Evolutionary conservation across 2,888 invertebrate species (phyloP).

Genomic region (Iselma pallidipennis): DNA sequence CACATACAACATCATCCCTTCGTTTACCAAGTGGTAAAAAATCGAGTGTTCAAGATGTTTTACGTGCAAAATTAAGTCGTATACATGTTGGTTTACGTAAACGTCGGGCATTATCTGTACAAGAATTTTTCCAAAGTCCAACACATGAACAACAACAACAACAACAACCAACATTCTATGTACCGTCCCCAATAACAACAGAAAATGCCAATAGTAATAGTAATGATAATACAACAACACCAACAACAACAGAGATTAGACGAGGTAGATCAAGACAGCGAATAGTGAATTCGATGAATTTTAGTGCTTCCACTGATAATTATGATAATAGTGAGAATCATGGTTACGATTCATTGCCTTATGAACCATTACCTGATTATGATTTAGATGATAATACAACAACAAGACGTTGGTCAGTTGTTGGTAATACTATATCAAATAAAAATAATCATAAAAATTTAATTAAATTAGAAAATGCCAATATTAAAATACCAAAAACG

Average conservation of each 20-base stretch:
- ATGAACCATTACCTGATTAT: slow-evolving; percentile 55
- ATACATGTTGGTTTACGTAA: slow-evolving; percentile 70
- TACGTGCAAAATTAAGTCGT: slow-evolving; percentile 68
- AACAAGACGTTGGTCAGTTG: slow-evolving; percentile 50
- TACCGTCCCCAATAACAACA: slow-evolving; percentile 63
- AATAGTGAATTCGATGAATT: slow-evolving; percentile 34
- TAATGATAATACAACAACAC: slow-evolving; percentile 19
- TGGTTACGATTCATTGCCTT: slow-evolving; percentile 48
- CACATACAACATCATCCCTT: slow-evolving; percentile 54
- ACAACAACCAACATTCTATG: slow-evolving; percentile 70
- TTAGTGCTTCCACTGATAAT: slow-evolving; percentile 41
- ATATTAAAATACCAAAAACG: slow-evolving; percentile 52
- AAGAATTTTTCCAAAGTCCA: slow-evolving; percentile 63
- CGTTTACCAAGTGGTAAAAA: slow-evolving; percentile 56
- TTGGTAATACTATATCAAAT: slow-evolving; percentile 41
- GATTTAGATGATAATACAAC: slow-evolving; percentile 42
- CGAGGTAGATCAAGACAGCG: slow-evolving; percentile 42
- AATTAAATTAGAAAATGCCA: slow-evolving; percentile 41
- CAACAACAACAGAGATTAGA: slow-evolving; percentile 30
- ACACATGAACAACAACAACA: slow-evolving; percentile 57
- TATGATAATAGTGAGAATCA: slow-evolving; percentile 50
- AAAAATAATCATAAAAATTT: slow-evolving; percentile 22
- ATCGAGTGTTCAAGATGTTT: slow-evolving; percentile 66
- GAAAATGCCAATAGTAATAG: slow-evolving; percentile 30
- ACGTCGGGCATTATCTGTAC: slow-evolving; percentile 69